Base-by-base conservation (phyloP, 1,140 invertebrate genomes). In the Diplogasteroides magnus region DNA sequence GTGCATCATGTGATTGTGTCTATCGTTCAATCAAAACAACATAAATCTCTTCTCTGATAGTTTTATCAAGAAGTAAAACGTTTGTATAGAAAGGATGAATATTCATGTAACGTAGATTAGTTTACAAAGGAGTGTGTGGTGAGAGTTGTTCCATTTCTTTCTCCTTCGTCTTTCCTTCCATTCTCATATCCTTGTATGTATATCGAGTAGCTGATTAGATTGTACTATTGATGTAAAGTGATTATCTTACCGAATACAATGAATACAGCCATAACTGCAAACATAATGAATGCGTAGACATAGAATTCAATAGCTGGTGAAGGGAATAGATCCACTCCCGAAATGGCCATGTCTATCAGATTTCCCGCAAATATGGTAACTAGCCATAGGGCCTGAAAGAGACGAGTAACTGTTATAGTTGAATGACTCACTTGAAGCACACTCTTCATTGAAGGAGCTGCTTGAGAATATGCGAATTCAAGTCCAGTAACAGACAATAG, bases 391-490 rank as follows among this genome's bases (percentile, higher is more conserved):
- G 14, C n/a, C 60, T 19, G 26, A 0, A 26, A 14, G 15, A 23
- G 15, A 15, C n/a, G 15, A 61, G 14, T 25, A 14, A 15, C 26
- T 25, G 14, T 19, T 56, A 29, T 31, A 67, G 37, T 14, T 74
- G 29, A 27, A 55, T n/a, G 13, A 29, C 31, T n/a, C 37, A 63
- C 77, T 64, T 82, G 80, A 27, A 80, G 64, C 11, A 81, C 80
- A 25, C 69, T 74, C 64, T 81, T 82, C 80, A 81, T 81, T 31
- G 69, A 79, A 13, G 79, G 80, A 27, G 76, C 69, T 13, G 80
- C 74, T 71, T 81, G 78, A 23, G 81, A 78, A 66, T 82, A 81
- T n/a, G 78, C 74, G 59, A 81, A 81, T 63, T 81, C 79, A 31
- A 82, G 60, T 28, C 80, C 80, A 37, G 80, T 83, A 23, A 82